phyloP scores from a whole-genome alignment of 2,113 vertebrate genomes.

The Anguilla rostrata region DNA sequence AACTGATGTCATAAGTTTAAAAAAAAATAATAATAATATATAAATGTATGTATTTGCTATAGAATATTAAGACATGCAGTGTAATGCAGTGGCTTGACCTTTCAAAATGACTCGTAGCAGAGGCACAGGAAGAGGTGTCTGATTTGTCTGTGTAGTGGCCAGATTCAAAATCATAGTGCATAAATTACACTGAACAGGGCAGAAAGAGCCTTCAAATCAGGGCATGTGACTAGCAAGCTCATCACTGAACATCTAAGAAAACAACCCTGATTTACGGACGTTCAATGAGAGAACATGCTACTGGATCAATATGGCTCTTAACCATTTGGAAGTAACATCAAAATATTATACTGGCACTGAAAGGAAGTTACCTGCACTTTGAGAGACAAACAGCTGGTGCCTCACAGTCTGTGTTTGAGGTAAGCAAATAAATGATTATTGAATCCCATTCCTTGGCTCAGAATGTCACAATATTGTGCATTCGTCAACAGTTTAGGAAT shows the following conservation, averaged over 20 bases:
- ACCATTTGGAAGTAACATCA: neutral
- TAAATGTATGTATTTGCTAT: no score
- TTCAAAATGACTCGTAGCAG: neutral
- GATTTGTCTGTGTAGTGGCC: neutral
- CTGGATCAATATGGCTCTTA: neutral
- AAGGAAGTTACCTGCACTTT: neutral
- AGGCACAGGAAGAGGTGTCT: neutral
- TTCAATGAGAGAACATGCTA: neutral
- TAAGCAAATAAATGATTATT: constrained; percentile 36
- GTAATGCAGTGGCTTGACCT: neutral
- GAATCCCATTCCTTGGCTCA: constrained; percentile 33
- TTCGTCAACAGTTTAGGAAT: constrained; percentile 34
- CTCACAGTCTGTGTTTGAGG: constrained; percentile 4
- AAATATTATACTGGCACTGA: constrained; percentile 11
- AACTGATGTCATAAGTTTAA: no score
- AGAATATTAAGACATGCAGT: no score
- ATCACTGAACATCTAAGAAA: neutral
- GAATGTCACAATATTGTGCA: constrained; percentile 44
- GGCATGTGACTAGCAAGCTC: neutral
- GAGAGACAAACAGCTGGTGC: constrained; percentile 18
- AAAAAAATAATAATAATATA: no score
- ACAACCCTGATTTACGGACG: neutral
- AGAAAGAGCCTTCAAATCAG: neutral
- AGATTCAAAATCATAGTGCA: neutral
- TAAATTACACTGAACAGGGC: neutral